Conservation (phyloP, 2,888 invertebrate genomes). For the Hemithea aestivaria region DNA sequence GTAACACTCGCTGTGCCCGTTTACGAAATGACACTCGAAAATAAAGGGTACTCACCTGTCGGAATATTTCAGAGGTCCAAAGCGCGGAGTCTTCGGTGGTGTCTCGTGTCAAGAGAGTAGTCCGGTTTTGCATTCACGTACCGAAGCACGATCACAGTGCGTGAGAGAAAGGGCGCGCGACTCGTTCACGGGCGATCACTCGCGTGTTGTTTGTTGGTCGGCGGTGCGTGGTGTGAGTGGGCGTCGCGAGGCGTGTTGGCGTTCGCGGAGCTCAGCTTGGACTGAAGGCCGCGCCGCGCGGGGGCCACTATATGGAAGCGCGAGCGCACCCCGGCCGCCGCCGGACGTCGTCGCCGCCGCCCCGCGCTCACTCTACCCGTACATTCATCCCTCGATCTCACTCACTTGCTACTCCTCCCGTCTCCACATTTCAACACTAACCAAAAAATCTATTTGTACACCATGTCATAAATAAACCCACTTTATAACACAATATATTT, state of each 20-base stretch:
- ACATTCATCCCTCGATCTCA: too few relatives aligned
- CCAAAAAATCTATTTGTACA: too few relatives aligned
- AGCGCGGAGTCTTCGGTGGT: constrained; percentile 51
- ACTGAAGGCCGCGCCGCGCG: constrained; percentile 76
- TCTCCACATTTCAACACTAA: too few relatives aligned
- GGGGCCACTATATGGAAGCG: constrained; percentile 67
- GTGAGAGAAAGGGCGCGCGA: constrained; percentile 76
- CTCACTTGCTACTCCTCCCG: too few relatives aligned
- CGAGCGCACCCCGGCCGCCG: constrained; percentile 47
- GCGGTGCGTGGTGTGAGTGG: constrained; percentile 58
- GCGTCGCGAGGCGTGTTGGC: constrained; percentile 66
- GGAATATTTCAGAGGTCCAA: constrained; percentile 51
- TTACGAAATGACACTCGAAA: constrained; percentile 28
- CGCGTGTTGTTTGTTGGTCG: constrained; percentile 61
- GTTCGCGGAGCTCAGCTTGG: constrained; percentile 60
- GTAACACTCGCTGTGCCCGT: constrained; percentile 51
- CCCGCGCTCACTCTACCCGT: constrained; percentile 23
- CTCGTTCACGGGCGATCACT: constrained; percentile 62
- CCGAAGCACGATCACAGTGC: constrained; percentile 73
- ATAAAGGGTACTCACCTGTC: constrained; percentile 54
- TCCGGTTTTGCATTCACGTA: constrained; percentile 77
- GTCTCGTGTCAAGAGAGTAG: constrained; percentile 64
- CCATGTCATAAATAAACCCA: too few relatives aligned
- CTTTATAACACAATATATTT: too few relatives aligned
- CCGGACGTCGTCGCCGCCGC: constrained; percentile 29